Conservation (phyloP, 2,888 invertebrate species). For the Mimachlamys varia region DNA sequence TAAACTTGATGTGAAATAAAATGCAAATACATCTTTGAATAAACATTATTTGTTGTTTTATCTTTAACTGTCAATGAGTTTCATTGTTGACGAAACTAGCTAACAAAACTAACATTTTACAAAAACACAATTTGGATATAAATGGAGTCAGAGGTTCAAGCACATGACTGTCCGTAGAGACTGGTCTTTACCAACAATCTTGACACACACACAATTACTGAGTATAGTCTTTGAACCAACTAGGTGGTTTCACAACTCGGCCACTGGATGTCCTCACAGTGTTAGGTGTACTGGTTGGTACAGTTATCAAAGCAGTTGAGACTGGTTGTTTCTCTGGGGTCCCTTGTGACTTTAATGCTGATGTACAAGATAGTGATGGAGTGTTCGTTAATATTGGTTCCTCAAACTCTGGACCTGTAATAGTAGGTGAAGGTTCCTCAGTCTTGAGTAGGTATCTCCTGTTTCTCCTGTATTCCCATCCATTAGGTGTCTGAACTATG, state of each 20-base stretch:
- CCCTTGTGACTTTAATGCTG: not conserved
- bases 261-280: not conserved
- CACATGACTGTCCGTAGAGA: slow-evolving; percentile 10
- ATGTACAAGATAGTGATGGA: not conserved
- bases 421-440: not conserved
- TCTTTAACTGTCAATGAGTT: too few species aligned
- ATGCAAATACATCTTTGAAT: too few species aligned
- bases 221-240: not conserved
- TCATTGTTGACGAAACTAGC: too few species aligned
- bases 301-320: not conserved
- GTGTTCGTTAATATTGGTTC: not conserved
- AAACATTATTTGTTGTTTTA: too few species aligned
- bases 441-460: not conserved
- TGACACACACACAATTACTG: not conserved
- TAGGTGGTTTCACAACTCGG: not conserved
- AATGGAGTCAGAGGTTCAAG: slow-evolving; percentile 31
- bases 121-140: too few species aligned
- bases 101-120: too few species aligned
- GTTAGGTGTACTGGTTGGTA: not conserved
- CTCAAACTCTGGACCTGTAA: not conserved
- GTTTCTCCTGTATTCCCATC: not conserved
- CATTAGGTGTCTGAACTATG: slow-evolving; percentile 2
- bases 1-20: too few species aligned
- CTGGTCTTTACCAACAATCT: slow-evolving; percentile 22
- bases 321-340: not conserved